Evolutionary conservation across 1,140 invertebrate species (phyloP), one percentile per base, ranked within the genome.

Genomic region (Scaptomyza graminum): DNA sequence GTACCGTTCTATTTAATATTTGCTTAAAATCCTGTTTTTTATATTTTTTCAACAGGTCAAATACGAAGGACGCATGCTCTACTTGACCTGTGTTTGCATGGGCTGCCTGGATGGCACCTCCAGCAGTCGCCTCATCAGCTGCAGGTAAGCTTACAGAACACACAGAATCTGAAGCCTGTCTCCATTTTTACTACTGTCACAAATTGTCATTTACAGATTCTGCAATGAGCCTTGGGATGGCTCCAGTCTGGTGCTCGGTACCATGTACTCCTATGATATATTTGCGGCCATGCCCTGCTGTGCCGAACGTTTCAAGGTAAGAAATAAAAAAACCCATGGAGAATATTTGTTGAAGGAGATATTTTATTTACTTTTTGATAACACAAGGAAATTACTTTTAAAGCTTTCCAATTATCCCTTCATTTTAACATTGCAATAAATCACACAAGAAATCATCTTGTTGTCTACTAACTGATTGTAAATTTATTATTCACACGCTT

Each of bases 261-360:
- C 97, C 55, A 98, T 99, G 97, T 99, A 99, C 92, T 97, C 97
- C 47, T 99, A 98, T 88, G 98, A 99, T 92, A 97, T 99, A 70
- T 99, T 99, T 92, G 98, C 98, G 90, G 97, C 98, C 49, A 97
- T 96, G 93, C 97, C 97, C 12, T 99, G 98, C 91, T 99, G 98
- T 93, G 94, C 95, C 90, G 97, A 98, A 84, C 94, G 98, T 82
- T 94, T 99, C 60, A 97, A 97, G 94, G 97, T 98, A 9, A 62
- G 64, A 50, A n/a, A 12, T 5, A 28, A 13, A 41, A 13, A 41
- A 41, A n/a, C 0, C 37, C n/a, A 41, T 41, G 12, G 0, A n/a
- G 1, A 41, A 39, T n/a, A 41, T n/a, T n/a, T 41, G 31, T 34
- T 34, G 28, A 12, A 37, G 11, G 11, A 11, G 9, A 12, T 2